Percentiles rank a stretch among this genome's conserved stretches.
Evolutionary conservation across 2,888 invertebrate species (phyloP).

Genomic region (Tromatobia lineatoria): DNA sequence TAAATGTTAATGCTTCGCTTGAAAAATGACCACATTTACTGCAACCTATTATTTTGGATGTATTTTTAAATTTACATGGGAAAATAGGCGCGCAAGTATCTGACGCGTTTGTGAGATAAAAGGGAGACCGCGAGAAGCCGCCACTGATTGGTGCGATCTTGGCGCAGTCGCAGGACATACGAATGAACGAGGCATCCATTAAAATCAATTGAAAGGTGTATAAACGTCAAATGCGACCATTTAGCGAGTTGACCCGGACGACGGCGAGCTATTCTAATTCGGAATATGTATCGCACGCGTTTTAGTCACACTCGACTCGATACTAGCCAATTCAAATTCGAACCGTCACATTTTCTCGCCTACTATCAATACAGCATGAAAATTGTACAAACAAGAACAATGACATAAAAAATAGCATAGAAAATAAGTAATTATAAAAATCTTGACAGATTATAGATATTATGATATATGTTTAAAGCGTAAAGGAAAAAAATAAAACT

Average conservation of each 20-base stretch:
- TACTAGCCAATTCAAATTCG: neutral
- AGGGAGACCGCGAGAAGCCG: slow-evolving; percentile 14
- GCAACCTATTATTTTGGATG: too few relatives aligned
- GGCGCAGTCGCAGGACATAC: slow-evolving; percentile 16
- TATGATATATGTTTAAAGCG: too few relatives aligned
- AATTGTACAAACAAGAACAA: neutral
- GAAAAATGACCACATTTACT: too few relatives aligned
- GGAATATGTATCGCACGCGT: slow-evolving; percentile 48
- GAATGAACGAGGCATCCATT: slow-evolving; percentile 77
- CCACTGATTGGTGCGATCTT: slow-evolving; percentile 27
- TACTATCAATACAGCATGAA: slow-evolving; percentile 3
- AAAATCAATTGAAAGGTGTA: slow-evolving; percentile 84
- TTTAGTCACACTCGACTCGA: slow-evolving; percentile 38
- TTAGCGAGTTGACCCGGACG: slow-evolving; percentile 80
- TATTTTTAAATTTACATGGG: neutral
- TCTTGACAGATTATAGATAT: too few relatives aligned
- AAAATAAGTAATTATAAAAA: neutral
- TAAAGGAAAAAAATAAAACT: too few relatives aligned
- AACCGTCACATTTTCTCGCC: slow-evolving; percentile 15
- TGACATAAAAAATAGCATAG: neutral
- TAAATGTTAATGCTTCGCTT: too few relatives aligned
- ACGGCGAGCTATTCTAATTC: slow-evolving; percentile 64
- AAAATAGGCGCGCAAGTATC: neutral
- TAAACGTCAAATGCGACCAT: slow-evolving; percentile 82
- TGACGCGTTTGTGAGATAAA: slow-evolving; percentile 11